Base-by-base conservation (phyloP, 2,113 vertebrate genomes). In the Eptesicus fuscus region DNA sequence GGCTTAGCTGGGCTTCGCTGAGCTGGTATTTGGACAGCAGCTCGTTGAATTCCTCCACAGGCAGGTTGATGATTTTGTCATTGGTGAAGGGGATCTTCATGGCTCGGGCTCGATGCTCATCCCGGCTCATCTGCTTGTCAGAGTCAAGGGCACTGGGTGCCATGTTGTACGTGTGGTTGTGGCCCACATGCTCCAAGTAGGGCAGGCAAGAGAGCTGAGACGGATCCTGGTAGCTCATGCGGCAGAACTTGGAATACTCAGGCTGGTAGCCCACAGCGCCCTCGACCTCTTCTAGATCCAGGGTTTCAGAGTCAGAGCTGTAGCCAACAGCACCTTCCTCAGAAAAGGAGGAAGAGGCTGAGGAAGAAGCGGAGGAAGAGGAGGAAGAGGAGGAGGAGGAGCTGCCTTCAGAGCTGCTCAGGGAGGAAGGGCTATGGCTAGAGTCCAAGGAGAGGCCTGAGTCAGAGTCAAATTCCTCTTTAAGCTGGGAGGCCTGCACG, bases 71-170 rank as follows among this genome's bases (percentile, higher is more conserved):
- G 98, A 99, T 99, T 95, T 99, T 99, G 4, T 99, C 99, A 5
- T 99, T 99, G 98, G 99, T 99, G 98, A 99, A 99, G 2, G 99
- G 99, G 95, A 99, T 99, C 96, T 99, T 99, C 99, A 99, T 99
- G 97, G 99, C 98, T 3, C 99, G 97, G 78, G 99, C 99, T 11
- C 99, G 98, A 67, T 99, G 99, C 95, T 99, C 99, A 32, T 99
- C 99, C 4, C 99, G 98, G 80, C 99, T 99, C 73, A 99, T 98
- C 98, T 99, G 99, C 94, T 99, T 99, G 90, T 99, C 87, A 77
- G 97, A 61, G 92, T 98, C 98, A 90, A 97, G 97, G 51, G 97
- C 96, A 51, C 91, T 98, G 5, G 99, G 98, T 0, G 99, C 99
- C 98, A 99, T 99, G 98, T 99, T 99, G 96, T 99, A 99, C 0